phyloP scores from a whole-genome alignment of 2,797 vertebrate species.

The Sebastes hopkinsi region DNA sequence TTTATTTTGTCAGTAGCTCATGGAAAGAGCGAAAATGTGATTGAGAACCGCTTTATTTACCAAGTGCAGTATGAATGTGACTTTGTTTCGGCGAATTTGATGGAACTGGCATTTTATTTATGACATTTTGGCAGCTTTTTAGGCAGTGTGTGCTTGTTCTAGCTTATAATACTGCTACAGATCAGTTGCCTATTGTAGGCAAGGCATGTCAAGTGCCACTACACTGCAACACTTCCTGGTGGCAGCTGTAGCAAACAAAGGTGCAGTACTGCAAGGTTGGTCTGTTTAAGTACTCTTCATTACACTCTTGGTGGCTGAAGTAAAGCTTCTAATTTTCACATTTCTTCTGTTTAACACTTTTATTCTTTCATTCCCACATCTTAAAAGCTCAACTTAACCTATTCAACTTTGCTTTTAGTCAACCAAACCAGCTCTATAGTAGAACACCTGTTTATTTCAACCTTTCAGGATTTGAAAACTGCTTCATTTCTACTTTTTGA shows the following conservation, averaged over 20 bases:
- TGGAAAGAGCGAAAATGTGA: not conserved
- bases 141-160: not conserved
- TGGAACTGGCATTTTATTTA: not conserved
- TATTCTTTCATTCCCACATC: not conserved
- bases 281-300: not conserved
- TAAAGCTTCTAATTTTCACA: not conserved
- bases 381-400: not conserved
- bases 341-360: not conserved
- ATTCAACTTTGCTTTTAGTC: not conserved
- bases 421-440: not conserved
- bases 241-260: not conserved
- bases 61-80: not conserved
- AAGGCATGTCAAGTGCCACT: not conserved
- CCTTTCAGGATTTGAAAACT: not conserved
- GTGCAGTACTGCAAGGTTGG: not conserved
- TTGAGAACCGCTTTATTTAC: not conserved
- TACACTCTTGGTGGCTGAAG: not conserved
- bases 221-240: not conserved
- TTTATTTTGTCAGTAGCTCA: not conserved
- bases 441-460: slow-evolving; percentile 12
- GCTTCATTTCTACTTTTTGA: slow-evolving; percentile 11
- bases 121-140: not conserved
- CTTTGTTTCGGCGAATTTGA: not conserved
- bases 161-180: not conserved
- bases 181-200: not conserved